Conservation (phyloP, 2,797 vertebrate genomes). For the Thamnophis elegans region DNA sequence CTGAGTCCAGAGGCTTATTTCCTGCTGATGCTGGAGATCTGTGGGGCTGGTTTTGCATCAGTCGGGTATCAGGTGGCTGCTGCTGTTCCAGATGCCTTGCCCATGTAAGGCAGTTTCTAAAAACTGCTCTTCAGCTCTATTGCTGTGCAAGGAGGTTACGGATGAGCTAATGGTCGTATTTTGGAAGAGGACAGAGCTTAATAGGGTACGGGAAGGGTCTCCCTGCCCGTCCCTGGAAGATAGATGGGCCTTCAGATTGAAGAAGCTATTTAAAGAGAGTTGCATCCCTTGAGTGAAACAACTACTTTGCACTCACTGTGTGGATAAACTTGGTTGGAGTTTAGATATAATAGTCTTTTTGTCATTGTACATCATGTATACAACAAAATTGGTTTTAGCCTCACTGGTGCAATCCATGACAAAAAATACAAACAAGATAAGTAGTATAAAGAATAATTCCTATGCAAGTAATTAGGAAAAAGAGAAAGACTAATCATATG, state of each 20-base stretch:
- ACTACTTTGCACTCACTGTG: not conserved
- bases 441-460: no score
- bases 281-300: not conserved
- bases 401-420: no score
- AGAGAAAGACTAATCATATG: no score
- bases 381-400: no score
- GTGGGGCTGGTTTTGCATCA: constrained; percentile 13
- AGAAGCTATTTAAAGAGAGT: constrained; percentile 27
- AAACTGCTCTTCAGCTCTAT: constrained; percentile 70
- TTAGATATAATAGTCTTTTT: no score
- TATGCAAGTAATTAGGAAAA: no score
- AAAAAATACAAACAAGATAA: no score
- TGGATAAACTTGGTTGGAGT: no score
- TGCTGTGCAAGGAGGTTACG: constrained; percentile 23
- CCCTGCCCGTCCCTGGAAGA: not conserved
- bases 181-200: constrained; percentile 52
- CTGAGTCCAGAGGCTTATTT: constrained; percentile 5
- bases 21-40: constrained; percentile 28
- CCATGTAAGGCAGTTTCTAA: constrained; percentile 84
- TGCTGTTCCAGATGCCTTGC: constrained; percentile 83
- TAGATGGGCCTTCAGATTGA: not conserved
- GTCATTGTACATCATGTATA: no score
- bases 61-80: constrained; percentile 72
- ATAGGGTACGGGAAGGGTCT: constrained; percentile 32
- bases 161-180: constrained; percentile 61